phyloP scores from a whole-genome alignment of 53 echinoderm and acorn worm genomes.

The Crossaster papposus region DNA sequence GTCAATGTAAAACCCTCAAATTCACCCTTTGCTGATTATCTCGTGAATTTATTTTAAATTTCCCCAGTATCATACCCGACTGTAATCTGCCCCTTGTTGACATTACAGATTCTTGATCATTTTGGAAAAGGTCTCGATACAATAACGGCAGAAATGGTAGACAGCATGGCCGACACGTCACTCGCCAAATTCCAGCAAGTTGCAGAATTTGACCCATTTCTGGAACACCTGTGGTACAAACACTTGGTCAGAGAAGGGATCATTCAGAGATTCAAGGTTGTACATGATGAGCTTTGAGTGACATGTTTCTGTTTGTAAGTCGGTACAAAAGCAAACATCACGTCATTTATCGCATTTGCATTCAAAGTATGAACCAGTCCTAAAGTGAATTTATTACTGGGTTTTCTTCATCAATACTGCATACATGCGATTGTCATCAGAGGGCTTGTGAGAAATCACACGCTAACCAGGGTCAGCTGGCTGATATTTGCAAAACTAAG shows the following conservation, averaged over 20 bases:
- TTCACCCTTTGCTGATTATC: too few relatives aligned
- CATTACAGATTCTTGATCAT: constrained; percentile 55
- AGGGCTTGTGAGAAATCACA: too few relatives aligned
- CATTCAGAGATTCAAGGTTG: constrained; percentile 48
- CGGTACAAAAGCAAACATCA: too few relatives aligned
- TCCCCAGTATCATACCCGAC: too few relatives aligned
- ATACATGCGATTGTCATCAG: too few relatives aligned
- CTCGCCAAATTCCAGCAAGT: constrained; percentile 53
- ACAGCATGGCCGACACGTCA: constrained; percentile 48
- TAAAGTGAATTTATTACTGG: background rate
- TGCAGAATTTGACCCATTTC: constrained; percentile 53
- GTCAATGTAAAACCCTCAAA: too few relatives aligned
- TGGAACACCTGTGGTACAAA: constrained; percentile 72
- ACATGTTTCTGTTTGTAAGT: background rate
- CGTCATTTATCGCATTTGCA: too few relatives aligned
- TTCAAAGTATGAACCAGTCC: background rate
- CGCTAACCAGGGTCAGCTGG: too few relatives aligned
- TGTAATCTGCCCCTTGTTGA: background rate
- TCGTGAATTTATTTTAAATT: too few relatives aligned
- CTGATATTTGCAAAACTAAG: too few relatives aligned
- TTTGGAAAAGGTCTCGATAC: constrained; percentile 51
- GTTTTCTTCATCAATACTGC: too few relatives aligned
- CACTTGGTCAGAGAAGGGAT: constrained; percentile 48
- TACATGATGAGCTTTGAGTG: constrained; percentile 45
- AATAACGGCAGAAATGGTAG: constrained; percentile 58